Conservation (phyloP, 2,797 vertebrate genomes). For the Amniataba percoides region DNA sequence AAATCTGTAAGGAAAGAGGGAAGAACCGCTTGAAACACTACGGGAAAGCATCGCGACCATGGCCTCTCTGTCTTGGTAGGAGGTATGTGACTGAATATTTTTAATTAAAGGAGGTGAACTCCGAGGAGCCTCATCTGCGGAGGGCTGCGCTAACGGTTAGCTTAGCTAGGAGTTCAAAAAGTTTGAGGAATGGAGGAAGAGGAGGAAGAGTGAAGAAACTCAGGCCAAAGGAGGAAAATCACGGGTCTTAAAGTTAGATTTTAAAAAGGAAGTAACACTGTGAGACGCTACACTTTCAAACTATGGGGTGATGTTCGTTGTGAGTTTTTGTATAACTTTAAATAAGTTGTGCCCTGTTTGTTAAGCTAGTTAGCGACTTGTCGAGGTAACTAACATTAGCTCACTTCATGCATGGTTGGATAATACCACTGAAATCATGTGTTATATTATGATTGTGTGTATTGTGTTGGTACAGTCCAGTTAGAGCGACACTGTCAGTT, state of each 20-base stretch:
- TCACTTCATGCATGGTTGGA: conserved; percentile 10
- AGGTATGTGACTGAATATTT: conserved; percentile 68
- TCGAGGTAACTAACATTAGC: conserved; percentile 47
- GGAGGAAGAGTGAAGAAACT: conserved; percentile 35
- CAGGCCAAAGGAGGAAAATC: not conserved
- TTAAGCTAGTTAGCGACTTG: conserved; percentile 67
- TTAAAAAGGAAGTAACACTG: accelerated
- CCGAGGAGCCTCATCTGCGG: conserved; percentile 55
- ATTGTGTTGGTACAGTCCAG: not conserved
- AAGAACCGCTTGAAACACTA: not conserved
- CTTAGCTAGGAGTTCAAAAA: conserved; percentile 80
- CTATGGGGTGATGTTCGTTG: not conserved
- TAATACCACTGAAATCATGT: not conserved
- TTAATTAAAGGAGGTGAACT: conserved; percentile 29
- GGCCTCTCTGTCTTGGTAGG: conserved; percentile 13
- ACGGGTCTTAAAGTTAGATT: not conserved
- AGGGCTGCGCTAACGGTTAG: conserved; percentile 72
- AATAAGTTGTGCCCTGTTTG: conserved; percentile 41
- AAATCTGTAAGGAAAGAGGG: conserved; percentile 29
- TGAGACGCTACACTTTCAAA: accelerated
- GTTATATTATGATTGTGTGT: not conserved
- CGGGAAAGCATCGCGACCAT: conserved; percentile 17
- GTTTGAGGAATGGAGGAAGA: conserved; percentile 77
- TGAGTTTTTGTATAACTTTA: not conserved
- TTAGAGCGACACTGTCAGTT: not conserved